Evolutionary conservation across 2,888 invertebrate species (phyloP).

Genomic region (Tupiocoris notatus): DNA sequence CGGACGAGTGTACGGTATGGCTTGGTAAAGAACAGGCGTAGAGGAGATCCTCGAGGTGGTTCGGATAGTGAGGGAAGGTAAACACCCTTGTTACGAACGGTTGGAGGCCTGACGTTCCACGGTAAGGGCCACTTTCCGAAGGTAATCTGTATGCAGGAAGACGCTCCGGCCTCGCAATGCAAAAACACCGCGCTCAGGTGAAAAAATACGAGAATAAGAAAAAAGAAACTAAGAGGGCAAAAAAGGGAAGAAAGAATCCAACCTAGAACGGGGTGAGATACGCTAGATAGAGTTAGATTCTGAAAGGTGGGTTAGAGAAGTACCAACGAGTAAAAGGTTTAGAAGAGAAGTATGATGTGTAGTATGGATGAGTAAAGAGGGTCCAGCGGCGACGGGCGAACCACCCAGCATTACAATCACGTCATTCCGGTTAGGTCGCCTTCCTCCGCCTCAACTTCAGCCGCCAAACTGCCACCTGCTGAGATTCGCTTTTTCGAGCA

Average conservation of each 20-base stretch:
- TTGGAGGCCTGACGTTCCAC: neutral
- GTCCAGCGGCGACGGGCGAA: neutral
- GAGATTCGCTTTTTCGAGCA: neutral
- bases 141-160: neutral
- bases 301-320: neutral
- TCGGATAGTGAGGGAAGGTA: neutral
- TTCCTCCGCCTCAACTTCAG: too few species aligned
- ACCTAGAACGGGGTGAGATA: neutral
- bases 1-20: neutral
- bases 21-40: neutral
- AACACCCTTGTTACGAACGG: slow-evolving; percentile 7
- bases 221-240: neutral
- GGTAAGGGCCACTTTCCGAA: neutral
- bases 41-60: too few species aligned
- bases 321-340: neutral
- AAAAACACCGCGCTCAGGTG: neutral
- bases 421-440: neutral
- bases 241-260: neutral
- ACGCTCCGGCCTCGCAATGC: neutral
- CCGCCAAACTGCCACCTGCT: too few species aligned
- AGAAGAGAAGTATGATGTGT: neutral
- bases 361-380: neutral
- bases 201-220: neutral
- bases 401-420: neutral
- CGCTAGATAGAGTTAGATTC: neutral